Conservation (phyloP, 2,888 invertebrate species). For the Mesochorus sp. region DNA sequence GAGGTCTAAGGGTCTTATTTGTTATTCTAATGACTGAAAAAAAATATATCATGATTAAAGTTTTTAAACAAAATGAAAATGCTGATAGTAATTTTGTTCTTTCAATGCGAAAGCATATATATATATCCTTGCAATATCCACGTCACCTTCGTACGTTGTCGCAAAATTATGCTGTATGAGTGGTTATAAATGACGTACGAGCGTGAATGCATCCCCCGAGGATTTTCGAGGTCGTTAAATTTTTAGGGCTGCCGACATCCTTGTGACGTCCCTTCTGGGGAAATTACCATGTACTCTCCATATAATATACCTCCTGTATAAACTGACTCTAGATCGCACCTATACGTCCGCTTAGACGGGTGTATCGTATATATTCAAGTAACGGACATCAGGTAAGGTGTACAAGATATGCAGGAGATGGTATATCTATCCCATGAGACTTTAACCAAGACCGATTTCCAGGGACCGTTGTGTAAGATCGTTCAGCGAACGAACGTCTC, state of each 20-base stretch:
- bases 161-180: slow-evolving; percentile 19
- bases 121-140: neutral
- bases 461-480: slow-evolving; percentile 41
- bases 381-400: slow-evolving; percentile 26
- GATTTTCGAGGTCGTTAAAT: slow-evolving; percentile 53
- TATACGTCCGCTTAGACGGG: too few relatives aligned
- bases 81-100: too few relatives aligned
- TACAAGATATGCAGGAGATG: slow-evolving; percentile 24
- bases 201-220: slow-evolving; percentile 1
- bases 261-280: slow-evolving; percentile 35
- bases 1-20: too few relatives aligned
- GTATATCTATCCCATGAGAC: slow-evolving; percentile 39
- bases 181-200: slow-evolving; percentile 2
- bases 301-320: slow-evolving; percentile 27
- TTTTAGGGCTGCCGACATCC: slow-evolving; percentile 49
- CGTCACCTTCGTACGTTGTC: neutral
- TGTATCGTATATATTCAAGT: neutral
- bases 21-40: too few relatives aligned
- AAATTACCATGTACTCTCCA: slow-evolving; percentile 40
- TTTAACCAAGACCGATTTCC: slow-evolving; percentile 43
- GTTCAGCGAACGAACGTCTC: slow-evolving; percentile 48
- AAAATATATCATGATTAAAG: too few relatives aligned
- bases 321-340: neutral
- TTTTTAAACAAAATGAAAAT: too few relatives aligned
- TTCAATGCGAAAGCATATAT: too few relatives aligned